phyloP scores from a whole-genome alignment of 2,888 invertebrate species.

The Pachymerium ferrugineum region DNA sequence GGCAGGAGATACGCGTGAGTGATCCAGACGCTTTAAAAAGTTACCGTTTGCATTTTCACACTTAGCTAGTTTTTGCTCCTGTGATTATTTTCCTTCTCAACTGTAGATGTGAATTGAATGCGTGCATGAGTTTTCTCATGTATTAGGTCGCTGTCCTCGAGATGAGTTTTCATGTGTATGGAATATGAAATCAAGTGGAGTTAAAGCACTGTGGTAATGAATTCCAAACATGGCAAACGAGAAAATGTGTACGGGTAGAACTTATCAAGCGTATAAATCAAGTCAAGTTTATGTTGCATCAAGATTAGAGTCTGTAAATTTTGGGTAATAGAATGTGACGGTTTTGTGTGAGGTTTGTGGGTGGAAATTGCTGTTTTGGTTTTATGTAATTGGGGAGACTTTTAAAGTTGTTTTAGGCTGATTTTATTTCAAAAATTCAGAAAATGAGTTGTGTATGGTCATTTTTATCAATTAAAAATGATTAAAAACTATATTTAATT shows the following conservation, averaged over 20 bases:
- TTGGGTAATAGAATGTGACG: too few relatives aligned
- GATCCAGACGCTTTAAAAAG: not conserved
- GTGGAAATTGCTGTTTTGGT: too few relatives aligned
- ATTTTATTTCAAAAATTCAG: too few relatives aligned
- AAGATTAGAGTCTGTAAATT: too few relatives aligned
- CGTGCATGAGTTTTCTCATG: not conserved
- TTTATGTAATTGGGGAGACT: too few relatives aligned
- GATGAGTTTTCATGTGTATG: not conserved
- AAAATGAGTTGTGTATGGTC: too few relatives aligned
- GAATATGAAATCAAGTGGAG: not conserved
- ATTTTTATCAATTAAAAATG: too few relatives aligned
- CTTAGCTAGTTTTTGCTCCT: slow-evolving; percentile 4
- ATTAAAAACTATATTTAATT: too few relatives aligned
- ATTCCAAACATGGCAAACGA: slow-evolving; percentile 15
- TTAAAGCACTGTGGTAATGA: slow-evolving; percentile 11
- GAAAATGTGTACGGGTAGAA: not conserved
- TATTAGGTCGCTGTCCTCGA: not conserved
- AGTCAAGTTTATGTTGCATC: not conserved
- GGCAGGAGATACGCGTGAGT: not conserved
- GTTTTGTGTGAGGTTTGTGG: too few relatives aligned
- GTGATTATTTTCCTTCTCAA: not conserved
- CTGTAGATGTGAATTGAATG: not conserved
- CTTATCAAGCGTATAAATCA: not conserved
- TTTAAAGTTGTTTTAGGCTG: too few relatives aligned
- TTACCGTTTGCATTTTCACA: slow-evolving; percentile 16